A percentile compares a stretch with the other conserved stretches of the same genome.
Conservation (phyloP, 2,797 vertebrate genomes). For the Macropus fuliginosus region DNA sequence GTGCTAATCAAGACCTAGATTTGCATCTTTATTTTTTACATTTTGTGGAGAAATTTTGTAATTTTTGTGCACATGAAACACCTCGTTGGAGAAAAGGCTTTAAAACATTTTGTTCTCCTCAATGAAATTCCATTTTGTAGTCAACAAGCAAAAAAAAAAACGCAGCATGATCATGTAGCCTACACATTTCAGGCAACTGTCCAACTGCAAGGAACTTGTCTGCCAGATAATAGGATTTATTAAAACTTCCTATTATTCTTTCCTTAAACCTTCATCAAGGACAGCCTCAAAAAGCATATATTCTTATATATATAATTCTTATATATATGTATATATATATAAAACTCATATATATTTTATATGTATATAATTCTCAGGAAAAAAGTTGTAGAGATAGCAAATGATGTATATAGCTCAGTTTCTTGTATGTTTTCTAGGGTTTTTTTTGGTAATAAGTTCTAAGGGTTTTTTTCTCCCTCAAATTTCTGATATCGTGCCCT, state of each 20-base stretch:
- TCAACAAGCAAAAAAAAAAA: neutral
- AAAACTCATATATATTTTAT: too few species aligned
- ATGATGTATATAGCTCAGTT: neutral
- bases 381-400: neutral
- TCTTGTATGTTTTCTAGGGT: neutral
- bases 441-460: neutral
- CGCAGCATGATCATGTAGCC: neutral
- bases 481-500: neutral
- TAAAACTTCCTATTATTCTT: neutral
- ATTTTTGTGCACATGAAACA: neutral
- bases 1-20: neutral
- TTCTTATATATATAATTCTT: too few species aligned
- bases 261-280: neutral
- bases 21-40: neutral
- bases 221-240: neutral
- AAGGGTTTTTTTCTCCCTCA: neutral
- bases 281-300: neutral
- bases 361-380: neutral
- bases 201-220: neutral
- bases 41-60: neutral
- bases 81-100: neutral
- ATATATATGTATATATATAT: too few species aligned
- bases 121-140: neutral
- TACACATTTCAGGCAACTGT: neutral
- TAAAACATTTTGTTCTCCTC: neutral